Base-by-base conservation (phyloP, 2,888 invertebrate species). In the Aromia moschata region DNA sequence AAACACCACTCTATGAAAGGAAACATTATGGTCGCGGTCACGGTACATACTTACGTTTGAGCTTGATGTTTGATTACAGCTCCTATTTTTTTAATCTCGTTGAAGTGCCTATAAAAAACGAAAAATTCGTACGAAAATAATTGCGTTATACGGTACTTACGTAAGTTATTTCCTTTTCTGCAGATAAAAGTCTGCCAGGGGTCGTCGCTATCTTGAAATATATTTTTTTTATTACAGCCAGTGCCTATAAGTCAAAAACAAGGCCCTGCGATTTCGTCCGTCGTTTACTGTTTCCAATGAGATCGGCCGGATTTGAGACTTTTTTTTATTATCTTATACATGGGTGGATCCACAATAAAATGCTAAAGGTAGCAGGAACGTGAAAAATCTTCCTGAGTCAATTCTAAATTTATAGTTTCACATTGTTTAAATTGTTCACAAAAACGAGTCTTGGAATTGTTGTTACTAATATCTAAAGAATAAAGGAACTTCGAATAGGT, bases 301-400 rank as follows among this genome's bases (percentile, higher is more conserved):
- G 17, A 52, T 52, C 41, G 41, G 52, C 52, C 41, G 52, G 41
- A 41, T 52, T 40, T 52, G 52, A 46, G n/a, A n/a, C n/a, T 46
- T 46, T 47, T 56, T 25, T 60, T 56, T 56, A 53, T 49, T 56
- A 15, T 38, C 53, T 25, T n/a, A n/a, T n/a, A n/a, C n/a, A n/a
- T n/a, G n/a, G n/a, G n/a, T n/a, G n/a, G n/a, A n/a, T n/a, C n/a
- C n/a, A n/a, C n/a, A n/a, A n/a, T n/a, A n/a, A n/a, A n/a, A n/a
- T n/a, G n/a, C n/a, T n/a, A n/a, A n/a, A n/a, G n/a, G n/a, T n/a
- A n/a, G n/a, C n/a, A n/a, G n/a, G n/a, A n/a, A n/a, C n/a, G n/a
- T n/a, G n/a, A n/a, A n/a, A n/a, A n/a, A n/a, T n/a, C n/a, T n/a
- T n/a, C n/a, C n/a, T n/a, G n/a, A n/a, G n/a, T n/a, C n/a, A n/a